Conservation (phyloP, 1,140 invertebrate species). For the Brevipalpus yothersi region DNA sequence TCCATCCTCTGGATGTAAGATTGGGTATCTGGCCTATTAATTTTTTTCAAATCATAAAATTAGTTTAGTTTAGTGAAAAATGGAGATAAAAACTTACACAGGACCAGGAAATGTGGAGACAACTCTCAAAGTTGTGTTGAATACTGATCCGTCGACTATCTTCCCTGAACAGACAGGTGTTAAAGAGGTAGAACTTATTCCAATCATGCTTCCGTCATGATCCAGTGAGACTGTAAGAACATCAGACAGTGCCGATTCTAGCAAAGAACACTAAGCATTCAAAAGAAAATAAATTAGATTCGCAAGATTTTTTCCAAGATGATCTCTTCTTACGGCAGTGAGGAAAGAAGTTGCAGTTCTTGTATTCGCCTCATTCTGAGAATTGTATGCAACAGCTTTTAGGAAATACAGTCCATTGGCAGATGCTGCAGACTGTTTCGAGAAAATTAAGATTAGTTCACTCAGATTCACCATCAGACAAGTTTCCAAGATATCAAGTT, state of each 20-base stretch:
- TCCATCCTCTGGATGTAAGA: constrained; percentile 76
- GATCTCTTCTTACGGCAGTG: too few relatives aligned
- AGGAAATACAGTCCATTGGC: too few relatives aligned
- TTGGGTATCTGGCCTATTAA: constrained; percentile 59
- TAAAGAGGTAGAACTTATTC: constrained; percentile 28
- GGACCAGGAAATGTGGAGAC: constrained; percentile 42
- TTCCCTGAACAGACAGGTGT: constrained; percentile 8
- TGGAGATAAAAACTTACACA: constrained; percentile 23
- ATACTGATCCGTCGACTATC: constrained; percentile 19
- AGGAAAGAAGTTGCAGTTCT: too few relatives aligned
- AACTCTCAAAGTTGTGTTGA: constrained; percentile 46
- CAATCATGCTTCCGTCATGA: constrained; percentile 38
- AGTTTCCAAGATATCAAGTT: too few relatives aligned
- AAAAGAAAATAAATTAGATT: too few relatives aligned
- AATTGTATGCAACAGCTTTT: too few relatives aligned
- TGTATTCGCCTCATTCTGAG: too few relatives aligned
- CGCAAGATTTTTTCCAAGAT: too few relatives aligned
- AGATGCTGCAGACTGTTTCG: too few relatives aligned
- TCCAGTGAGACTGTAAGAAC: constrained; percentile 42
- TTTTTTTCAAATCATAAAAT: neutral
- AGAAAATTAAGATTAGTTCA: too few relatives aligned
- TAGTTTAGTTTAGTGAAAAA: neutral
- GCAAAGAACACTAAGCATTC: constrained; percentile 29
- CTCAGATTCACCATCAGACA: too few relatives aligned
- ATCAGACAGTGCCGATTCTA: constrained; percentile 37